Evolutionary conservation across 2,797 vertebrate species (phyloP).

Genomic region (Anabacerthia variegaticeps): DNA sequence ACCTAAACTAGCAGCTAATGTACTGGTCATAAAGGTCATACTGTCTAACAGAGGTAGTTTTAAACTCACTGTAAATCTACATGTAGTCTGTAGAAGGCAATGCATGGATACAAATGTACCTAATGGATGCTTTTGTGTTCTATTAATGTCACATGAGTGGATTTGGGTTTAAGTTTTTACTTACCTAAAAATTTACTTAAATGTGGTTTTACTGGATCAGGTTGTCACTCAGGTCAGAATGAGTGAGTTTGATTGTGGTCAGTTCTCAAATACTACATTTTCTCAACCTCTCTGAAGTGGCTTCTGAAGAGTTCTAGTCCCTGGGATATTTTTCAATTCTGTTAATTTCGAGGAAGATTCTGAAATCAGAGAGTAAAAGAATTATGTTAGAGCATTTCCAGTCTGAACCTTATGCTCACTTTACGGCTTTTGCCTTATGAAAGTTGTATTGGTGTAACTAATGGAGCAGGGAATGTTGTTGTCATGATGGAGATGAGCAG

Average conservation of each 20-base stretch:
- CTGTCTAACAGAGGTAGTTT: neutral
- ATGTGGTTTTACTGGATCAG: neutral
- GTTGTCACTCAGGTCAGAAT: neutral
- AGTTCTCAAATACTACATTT: neutral
- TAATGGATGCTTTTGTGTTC: neutral
- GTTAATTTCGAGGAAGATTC: neutral
- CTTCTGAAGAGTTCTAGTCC: neutral
- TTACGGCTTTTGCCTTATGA: neutral
- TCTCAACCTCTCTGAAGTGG: neutral
- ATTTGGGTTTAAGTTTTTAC: neutral
- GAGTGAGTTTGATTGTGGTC: neutral
- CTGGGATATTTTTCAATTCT: neutral
- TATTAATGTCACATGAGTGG: neutral
- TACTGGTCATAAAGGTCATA: neutral
- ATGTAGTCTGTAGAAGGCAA: neutral
- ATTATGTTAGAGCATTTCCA: neutral
- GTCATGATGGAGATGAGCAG: conserved; percentile 1
- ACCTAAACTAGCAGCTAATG: neutral
- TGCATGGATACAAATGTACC: neutral
- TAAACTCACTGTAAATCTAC: neutral
- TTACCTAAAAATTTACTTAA: neutral
- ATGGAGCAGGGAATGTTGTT: conserved; percentile 25
- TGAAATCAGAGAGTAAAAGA: neutral
- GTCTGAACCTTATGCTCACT: neutral
- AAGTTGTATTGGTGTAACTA: neutral